Percentiles rank a stretch among this genome's conserved stretches.
phyloP scores from a whole-genome alignment of 1,140 invertebrate genomes.

The Argopecten irradians region DNA sequence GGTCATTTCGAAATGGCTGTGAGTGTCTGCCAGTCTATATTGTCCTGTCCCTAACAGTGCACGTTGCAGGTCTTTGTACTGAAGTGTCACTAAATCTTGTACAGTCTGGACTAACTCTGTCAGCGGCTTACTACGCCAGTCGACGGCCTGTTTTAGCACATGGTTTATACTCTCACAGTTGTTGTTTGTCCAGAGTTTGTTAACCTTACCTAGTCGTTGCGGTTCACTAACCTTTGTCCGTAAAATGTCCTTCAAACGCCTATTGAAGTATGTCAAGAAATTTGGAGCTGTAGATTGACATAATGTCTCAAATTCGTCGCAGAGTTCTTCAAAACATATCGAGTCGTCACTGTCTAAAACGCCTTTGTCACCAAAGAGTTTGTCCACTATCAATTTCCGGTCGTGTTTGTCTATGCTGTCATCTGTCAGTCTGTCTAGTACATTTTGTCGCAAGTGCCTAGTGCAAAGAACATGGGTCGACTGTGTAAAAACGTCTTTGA shows the following conservation, averaged over 20 bases:
- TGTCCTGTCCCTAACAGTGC: slow-evolving; percentile 17
- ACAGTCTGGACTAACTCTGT: slow-evolving; percentile 20
- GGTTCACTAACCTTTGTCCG: slow-evolving; percentile 1
- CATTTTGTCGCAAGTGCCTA: slow-evolving; percentile 27
- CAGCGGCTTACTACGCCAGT: slow-evolving; percentile 37
- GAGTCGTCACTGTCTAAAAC: not conserved
- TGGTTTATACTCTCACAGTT: slow-evolving; percentile 42
- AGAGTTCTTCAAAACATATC: not conserved
- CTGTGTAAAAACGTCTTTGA: not conserved
- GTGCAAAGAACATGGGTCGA: slow-evolving; percentile 26
- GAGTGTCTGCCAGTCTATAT: slow-evolving; percentile 27
- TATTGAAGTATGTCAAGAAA: slow-evolving; percentile 3
- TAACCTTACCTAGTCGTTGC: not conserved
- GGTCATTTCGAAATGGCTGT: not conserved
- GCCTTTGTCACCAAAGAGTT: slow-evolving; percentile 26
- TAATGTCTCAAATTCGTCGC: not conserved
- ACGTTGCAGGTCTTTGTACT: slow-evolving; percentile 28
- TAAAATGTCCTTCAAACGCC: not conserved
- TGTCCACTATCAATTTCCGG: not conserved
- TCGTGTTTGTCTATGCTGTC: not conserved
- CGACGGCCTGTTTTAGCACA: slow-evolving; percentile 27
- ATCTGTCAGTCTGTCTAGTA: not conserved
- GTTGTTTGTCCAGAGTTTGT: slow-evolving; percentile 49
- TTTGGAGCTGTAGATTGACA: not conserved
- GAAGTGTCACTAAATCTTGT: not conserved